Percentiles rank a stretch among this genome's conserved stretches.
These are phyloP conservation scores for Ophion ventricosus DNA, from an alignment of 2,888 invertebrate genomes.

Conservation along the genomic window DNA sequence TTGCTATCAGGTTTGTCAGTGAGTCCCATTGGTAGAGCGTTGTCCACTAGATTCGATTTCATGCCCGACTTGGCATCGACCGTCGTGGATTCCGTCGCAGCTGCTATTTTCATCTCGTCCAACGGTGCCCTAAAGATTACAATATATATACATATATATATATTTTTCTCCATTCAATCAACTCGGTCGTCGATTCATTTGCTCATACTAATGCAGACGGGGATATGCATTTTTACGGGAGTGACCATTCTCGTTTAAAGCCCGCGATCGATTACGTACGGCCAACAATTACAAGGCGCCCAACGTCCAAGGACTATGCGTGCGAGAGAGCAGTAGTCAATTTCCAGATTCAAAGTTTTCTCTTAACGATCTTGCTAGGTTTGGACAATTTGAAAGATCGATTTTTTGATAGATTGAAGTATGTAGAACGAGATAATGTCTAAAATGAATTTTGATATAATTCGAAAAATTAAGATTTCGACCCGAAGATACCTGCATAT, in stretches of 20 bases:
- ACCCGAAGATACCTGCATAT: too few species aligned
- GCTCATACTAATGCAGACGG: background rate
- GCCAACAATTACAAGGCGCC: slow-evolving; percentile 8
- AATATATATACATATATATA: background rate
- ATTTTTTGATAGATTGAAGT: background rate
- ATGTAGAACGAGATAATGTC: too few species aligned
- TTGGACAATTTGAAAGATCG: too few species aligned
- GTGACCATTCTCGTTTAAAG: background rate
- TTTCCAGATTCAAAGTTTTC: background rate
- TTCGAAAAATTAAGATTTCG: too few species aligned
- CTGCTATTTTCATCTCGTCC: slow-evolving; percentile 91
- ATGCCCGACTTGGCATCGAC: slow-evolving; percentile 85
- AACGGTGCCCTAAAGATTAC: slow-evolving; percentile 88
- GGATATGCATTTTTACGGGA: background rate
- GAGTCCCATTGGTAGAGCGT: slow-evolving; percentile 92
- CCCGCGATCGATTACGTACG: background rate
- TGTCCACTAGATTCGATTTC: slow-evolving; percentile 90
- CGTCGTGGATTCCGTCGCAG: slow-evolving; percentile 82
- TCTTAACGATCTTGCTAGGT: background rate
- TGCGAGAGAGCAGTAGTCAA: background rate
- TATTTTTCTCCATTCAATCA: background rate
- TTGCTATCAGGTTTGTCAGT: slow-evolving; percentile 89
- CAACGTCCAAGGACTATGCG: background rate
- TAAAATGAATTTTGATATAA: too few species aligned
- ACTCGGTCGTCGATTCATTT: background rate